Evolutionary conservation across 2,797 vertebrate genomes (phyloP).

Genomic region (Percopsis omiscomaycus): DNA sequence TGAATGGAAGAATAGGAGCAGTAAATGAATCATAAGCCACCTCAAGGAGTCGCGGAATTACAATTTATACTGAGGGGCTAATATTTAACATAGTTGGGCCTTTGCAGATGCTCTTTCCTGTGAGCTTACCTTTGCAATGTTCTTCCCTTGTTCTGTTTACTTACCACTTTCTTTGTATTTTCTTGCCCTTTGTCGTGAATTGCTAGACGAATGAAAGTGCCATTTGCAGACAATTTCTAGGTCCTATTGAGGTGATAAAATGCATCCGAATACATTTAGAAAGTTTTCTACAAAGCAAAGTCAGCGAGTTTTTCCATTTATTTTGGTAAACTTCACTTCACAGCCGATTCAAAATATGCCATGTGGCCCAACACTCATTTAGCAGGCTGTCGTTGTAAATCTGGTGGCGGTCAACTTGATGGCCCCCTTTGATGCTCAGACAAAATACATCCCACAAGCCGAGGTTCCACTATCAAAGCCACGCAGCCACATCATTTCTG

Average conservation of each 20-base stretch:
- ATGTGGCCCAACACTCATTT: not conserved
- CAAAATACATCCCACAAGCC: conserved; percentile 10
- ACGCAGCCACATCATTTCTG: conserved; percentile 2
- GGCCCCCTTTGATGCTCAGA: conserved; percentile 17
- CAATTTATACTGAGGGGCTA: conserved; percentile 39
- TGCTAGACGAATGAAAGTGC: conserved; percentile 24
- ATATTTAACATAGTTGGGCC: conserved; percentile 41
- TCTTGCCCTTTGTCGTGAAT: conserved; percentile 23
- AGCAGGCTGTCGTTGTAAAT: conserved; percentile 7
- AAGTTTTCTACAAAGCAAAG: conserved; percentile 12
- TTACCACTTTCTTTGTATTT: conserved; percentile 21
- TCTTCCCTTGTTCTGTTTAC: conserved; percentile 43
- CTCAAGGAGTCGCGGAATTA: conserved; percentile 26
- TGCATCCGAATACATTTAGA: conserved; percentile 18
- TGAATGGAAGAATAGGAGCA: conserved; percentile 25
- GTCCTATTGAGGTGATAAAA: conserved; percentile 13
- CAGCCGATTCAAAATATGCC: conserved; percentile 1
- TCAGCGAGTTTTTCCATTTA: not conserved
- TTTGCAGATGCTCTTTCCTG: conserved; percentile 42
- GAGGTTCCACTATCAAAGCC: conserved; percentile 3
- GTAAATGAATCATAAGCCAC: conserved; percentile 36
- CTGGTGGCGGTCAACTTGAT: conserved; percentile 15
- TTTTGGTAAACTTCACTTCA: conserved; percentile 9
- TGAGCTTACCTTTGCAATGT: conserved; percentile 16
- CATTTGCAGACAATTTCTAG: conserved; percentile 26